Evolutionary conservation across 2,797 vertebrate genomes (phyloP).

Genomic region (Anisognathus igniventris): DNA sequence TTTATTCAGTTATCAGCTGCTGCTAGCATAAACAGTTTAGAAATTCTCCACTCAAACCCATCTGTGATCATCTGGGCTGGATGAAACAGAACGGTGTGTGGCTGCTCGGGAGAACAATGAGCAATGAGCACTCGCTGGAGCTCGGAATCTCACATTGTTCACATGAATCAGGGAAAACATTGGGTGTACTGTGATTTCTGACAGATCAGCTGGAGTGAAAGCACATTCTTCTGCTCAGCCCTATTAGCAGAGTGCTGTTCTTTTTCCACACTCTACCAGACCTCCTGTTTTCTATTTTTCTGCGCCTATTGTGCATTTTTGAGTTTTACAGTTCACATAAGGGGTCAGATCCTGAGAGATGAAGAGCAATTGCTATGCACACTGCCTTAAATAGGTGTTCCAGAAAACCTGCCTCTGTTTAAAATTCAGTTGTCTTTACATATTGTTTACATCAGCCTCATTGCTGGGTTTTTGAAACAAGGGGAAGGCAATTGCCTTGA

Average conservation of each 20-base stretch:
- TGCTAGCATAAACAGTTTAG: slow-evolving; percentile 42
- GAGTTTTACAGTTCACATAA: neutral
- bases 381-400: neutral
- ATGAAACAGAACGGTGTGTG: slow-evolving; percentile 10
- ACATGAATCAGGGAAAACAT: slow-evolving; percentile 62
- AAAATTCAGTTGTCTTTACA: neutral
- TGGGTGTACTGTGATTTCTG: slow-evolving; percentile 41
- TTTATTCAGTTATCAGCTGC: slow-evolving; percentile 51
- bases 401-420: neutral
- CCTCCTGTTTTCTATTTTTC: neutral
- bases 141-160: slow-evolving; percentile 53
- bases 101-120: slow-evolving; percentile 63
- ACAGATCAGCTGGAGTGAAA: slow-evolving; percentile 45
- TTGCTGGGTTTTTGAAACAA: neutral
- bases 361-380: neutral
- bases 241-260: slow-evolving; percentile 18
- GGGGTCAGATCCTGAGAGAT: neutral
- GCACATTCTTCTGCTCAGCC: slow-evolving; percentile 1
- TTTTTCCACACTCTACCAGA: neutral
- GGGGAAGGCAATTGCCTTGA: neutral
- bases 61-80: slow-evolving; percentile 41
- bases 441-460: neutral
- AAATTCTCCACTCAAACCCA: slow-evolving; percentile 33
- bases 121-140: slow-evolving; percentile 32
- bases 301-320: neutral